phyloP scores from a whole-genome alignment of 1,140 invertebrate species.

The Nasonia longicornis region DNA sequence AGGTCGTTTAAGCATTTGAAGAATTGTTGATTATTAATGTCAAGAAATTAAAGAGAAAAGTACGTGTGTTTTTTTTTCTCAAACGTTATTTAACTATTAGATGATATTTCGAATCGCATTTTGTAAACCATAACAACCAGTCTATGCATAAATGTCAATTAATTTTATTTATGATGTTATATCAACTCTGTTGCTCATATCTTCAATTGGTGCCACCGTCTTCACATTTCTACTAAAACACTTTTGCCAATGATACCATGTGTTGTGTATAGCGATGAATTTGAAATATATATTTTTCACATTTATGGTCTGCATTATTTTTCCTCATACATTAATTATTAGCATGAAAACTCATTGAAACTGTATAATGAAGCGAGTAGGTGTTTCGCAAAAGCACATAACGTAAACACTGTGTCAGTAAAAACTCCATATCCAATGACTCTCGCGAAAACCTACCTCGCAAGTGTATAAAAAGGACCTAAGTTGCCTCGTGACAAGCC shows the following conservation, averaged over 20 bases:
- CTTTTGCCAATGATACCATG: constrained; percentile 5
- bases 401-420: too few relatives aligned
- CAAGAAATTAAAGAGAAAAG: not conserved
- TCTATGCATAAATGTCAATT: too few relatives aligned
- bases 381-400: too few relatives aligned
- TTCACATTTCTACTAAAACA: not conserved
- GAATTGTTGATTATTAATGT: not conserved
- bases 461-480: not conserved
- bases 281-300: constrained; percentile 39
- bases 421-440: not conserved
- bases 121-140: not conserved
- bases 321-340: not conserved
- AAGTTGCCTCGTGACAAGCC: not conserved
- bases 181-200: too few relatives aligned
- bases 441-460: not conserved
- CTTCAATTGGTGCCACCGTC: not conserved
- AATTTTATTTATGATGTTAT: too few relatives aligned
- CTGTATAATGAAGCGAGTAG: too few relatives aligned
- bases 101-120: not conserved
- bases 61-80: not conserved
- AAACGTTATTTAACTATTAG: not conserved
- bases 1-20: not conserved
- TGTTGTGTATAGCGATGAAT: constrained; percentile 37
- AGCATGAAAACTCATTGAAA: too few relatives aligned
- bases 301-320: not conserved